These are phyloP conservation scores for Bombyx huttoni DNA, from an alignment of 2,888 invertebrate genomes.

Conservation along the genomic window DNA sequence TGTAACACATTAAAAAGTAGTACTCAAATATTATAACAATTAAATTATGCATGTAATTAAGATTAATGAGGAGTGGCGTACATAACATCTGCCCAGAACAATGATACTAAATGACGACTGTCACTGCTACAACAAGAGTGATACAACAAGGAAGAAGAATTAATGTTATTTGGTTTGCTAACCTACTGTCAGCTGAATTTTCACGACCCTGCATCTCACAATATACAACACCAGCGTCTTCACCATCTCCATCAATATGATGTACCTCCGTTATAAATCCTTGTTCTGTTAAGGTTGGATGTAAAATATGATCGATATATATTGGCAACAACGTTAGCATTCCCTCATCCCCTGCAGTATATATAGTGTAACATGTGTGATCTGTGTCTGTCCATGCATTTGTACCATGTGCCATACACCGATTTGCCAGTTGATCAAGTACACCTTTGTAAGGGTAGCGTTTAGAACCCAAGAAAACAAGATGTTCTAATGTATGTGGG, in stretches of 20 bases:
- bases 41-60: no score
- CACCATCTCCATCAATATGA: constrained; percentile 89
- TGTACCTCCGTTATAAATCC: constrained; percentile 93
- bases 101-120: no score
- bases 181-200: constrained; percentile 81
- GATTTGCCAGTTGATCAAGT: constrained; percentile 88
- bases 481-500: constrained; percentile 93
- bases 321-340: constrained; percentile 91
- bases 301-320: constrained; percentile 91
- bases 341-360: constrained; percentile 86
- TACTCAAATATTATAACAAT: no score
- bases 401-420: constrained; percentile 91
- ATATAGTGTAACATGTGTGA: constrained; percentile 91
- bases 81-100: no score
- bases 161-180: constrained; percentile 3
- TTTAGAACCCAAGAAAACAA: constrained; percentile 92
- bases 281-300: constrained; percentile 85
- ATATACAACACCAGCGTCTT: constrained; percentile 95
- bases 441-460: constrained; percentile 92
- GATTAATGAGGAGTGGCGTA: no score
- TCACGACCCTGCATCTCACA: constrained; percentile 94
- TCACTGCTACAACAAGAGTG: no score
- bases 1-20: not conserved
- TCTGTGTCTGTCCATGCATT: constrained; percentile 92
- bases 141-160: no score